Base-by-base conservation (phyloP, 1,140 invertebrate species). In the Drosophila micromelanica region DNA sequence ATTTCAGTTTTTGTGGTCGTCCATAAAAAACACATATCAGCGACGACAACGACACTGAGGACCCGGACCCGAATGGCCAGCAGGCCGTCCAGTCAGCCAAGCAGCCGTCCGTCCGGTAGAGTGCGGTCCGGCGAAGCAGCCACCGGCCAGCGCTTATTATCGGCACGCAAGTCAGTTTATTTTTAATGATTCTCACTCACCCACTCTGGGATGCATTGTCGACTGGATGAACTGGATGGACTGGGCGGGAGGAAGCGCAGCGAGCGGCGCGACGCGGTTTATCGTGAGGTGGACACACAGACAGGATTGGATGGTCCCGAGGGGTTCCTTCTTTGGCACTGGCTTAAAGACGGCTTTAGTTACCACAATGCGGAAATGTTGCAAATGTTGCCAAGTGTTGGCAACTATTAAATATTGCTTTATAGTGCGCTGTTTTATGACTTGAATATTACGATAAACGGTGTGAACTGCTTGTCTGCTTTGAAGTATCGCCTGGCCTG, bases 161-260 rank as follows among this genome's bases (percentile, higher is more conserved):
- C 87, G 79, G 82, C 87, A 90, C 87, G 87, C 87, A 90, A 90
- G 87, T 91, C 89, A 90, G 89, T 91, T 90, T 90, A 90, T 90
- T 90, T 90, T 90, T 90, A 91, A 90, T 90, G 87, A 85, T 90
- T 86, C 89, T 90, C 87, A 87, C 84, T 87, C 84, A 89, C 84
- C 84, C 84, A 87, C 84, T 86, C 78, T 52, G 65, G 48, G 55
- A 27, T 59, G 76, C 60, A 71, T 57, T 69, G 59, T 35, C 37
- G 65, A 35, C 12, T 43, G 42, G 13, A 17, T 46, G 49, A 12
- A 27, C 27, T 15, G 27, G 12, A 2, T 15, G 27, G 12, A 2
- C n/a, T 27, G 35, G 20, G 37, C 20, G 23, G 15, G 69, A 71
- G 73, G 76, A 78, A 76, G 70, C 64, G 81, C 73, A 69, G 63